Evolutionary conservation across 2,888 invertebrate genomes (phyloP).

Genomic region (Hirtodrosophila histrioides): DNA sequence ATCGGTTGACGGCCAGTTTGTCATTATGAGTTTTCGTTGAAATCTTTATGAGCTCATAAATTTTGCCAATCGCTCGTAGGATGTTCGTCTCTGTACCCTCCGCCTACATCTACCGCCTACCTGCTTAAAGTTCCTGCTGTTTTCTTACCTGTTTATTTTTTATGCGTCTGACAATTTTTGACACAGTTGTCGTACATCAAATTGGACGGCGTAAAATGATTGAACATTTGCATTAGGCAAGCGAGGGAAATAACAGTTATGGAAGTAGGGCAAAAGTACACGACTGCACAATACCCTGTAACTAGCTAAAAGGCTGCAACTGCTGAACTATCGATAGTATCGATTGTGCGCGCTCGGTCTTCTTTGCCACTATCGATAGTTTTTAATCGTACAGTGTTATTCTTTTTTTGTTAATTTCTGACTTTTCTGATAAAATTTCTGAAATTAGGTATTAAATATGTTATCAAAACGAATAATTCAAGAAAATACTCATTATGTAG

Average conservation of each 20-base stretch:
- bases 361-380: too few species aligned
- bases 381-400: too few species aligned
- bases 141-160: neutral
- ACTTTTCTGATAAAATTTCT: too few species aligned
- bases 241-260: neutral
- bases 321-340: too few species aligned
- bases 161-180: conserved; percentile 65
- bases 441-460: too few species aligned
- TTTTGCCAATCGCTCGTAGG: conserved; percentile 50
- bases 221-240: conserved; percentile 50
- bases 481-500: too few species aligned
- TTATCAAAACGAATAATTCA: too few species aligned
- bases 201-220: conserved; percentile 57
- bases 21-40: conserved; percentile 66
- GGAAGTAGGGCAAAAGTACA: neutral
- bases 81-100: conserved; percentile 3
- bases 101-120: conserved; percentile 26
- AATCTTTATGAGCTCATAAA: conserved; percentile 79
- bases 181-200: conserved; percentile 70
- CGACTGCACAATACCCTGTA: conserved; percentile 4
- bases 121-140: conserved; percentile 20
- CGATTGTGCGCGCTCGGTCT: too few species aligned
- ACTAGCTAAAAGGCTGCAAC: neutral
- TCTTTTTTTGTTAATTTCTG: too few species aligned
- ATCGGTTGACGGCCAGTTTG: conserved; percentile 52